Evolutionary conservation across 1,140 invertebrate species (phyloP), one percentile per base, ranked within the genome.

Genomic region (Macrotrachela quadricornifera): DNA sequence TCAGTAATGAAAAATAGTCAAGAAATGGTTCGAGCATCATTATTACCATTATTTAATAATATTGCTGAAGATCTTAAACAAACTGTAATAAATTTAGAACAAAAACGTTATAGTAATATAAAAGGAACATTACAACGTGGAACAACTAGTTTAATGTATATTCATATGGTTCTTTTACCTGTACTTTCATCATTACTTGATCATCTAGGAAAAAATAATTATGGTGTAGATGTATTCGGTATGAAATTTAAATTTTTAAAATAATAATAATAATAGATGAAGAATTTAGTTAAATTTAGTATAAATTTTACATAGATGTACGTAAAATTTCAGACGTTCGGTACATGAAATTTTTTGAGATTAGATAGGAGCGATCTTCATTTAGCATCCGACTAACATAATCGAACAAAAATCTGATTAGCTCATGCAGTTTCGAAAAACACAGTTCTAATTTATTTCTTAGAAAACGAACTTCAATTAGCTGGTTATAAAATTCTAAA

Each of bases 21-120:
- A 0, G 94, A 99, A 66, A 96, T 99, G 64, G 90, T 99, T 49
- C 77, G 94, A 56, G 95, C 94, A 0, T 94, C 87, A 0, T 87
- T 99, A 80, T 69, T 97, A 44, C 95, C 90, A 10, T 99, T 97
- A 72, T 97, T 99, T 75, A 97, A 96, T 67, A 94, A 96, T 62
- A 86, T 86, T 0, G 90, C 92, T 14, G 88, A 97, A 66, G 94
- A 99, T 75, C 73, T 99, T 54, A 83, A 81, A 1, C 84, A 90
- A 59, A 90, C 88, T 0, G 92, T 99, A 43, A 69, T 80, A 1
- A 94, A 97, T 73, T 74, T 99, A 21, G 83, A 91, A 65, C 83
- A 69, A 63, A 85, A 84, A 15, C 85, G 86, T 68, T 97, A 95
- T 68, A 85, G 86, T 58, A 83, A 94, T 65, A 72, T 97, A 1